These are phyloP conservation scores for Drosophila jambulina DNA, from an alignment of 1,140 invertebrate genomes.

Conservation along the genomic window DNA sequence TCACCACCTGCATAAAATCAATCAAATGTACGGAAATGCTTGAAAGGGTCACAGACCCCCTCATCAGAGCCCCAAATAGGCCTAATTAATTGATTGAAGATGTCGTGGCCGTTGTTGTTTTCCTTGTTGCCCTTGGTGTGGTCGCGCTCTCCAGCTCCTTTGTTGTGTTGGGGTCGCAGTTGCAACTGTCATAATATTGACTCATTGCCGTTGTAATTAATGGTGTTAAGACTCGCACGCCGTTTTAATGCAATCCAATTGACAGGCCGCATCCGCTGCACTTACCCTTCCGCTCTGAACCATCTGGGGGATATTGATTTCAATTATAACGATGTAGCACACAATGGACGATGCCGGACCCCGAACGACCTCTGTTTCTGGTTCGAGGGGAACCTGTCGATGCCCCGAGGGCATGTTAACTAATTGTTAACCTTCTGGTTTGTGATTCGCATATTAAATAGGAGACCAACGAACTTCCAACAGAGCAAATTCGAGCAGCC, in stretches of 20 bases:
- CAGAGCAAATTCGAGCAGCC: constrained; percentile 2
- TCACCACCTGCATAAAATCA: constrained; percentile 59
- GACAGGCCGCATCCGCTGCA: constrained; percentile 71
- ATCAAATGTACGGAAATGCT: constrained; percentile 39
- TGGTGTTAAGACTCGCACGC: constrained; percentile 81
- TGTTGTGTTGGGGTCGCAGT: constrained; percentile 40
- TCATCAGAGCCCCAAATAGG: constrained; percentile 19
- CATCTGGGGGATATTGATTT: constrained; percentile 71
- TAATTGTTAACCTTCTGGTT: constrained; percentile 50
- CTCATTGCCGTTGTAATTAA: constrained; percentile 80
- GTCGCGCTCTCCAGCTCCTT: background rate
- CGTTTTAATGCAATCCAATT: constrained; percentile 79
- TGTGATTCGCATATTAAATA: constrained; percentile 61
- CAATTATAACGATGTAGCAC: constrained; percentile 63
- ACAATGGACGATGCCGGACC: constrained; percentile 19
- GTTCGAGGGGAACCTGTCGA: background rate
- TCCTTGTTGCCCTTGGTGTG: constrained; percentile 24
- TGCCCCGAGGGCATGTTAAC: constrained; percentile 31
- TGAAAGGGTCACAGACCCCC: constrained; percentile 12
- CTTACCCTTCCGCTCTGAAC: constrained; percentile 16
- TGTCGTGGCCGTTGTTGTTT: constrained; percentile 18
- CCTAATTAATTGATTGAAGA: constrained; percentile 76
- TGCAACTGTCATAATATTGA: constrained; percentile 82
- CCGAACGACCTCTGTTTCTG: background rate
- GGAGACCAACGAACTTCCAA: background rate